Base-by-base conservation (phyloP, 2,113 vertebrate genomes). In the Passer montanus region DNA sequence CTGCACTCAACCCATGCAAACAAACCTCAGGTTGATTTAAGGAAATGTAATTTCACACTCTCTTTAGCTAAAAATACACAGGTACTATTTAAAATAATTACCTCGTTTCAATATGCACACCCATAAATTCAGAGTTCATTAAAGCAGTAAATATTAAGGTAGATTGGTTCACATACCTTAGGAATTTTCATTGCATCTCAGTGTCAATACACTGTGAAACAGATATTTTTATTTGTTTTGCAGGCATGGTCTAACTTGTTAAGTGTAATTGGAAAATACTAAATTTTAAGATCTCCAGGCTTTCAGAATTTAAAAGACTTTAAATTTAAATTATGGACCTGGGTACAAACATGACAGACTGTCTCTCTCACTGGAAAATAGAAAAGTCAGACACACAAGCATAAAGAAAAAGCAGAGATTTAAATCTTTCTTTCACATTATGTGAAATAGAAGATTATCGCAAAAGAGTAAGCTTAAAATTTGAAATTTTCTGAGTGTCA, bases 11-110 rank as follows among this genome's bases (percentile, higher is more conserved):
- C 15, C 24, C 28, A 10, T 52, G 35, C 7, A 75, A 78, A 76
- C 6, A 5, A 92, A 50, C 15, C 24, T 21, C 11, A 1, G 19
- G 16, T 21, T 81, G 18, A 92, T 78, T 59, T 68, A 78, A 81
- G 52, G 47, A 83, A 70, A 89, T 12, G 17, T 44, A 84, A 94
- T 94, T 84, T 78, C 67, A 58, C 41, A 80, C 17, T 43, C 58
- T 89, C 85, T 70, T 81, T 28, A 89, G 77, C 39, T 93, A 84
- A 81, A 94, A 91, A n/a, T 3, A 13, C 28, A 52, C 10, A 90
- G 47, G 22, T 59, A 33, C n/a, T 93, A 95, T 82, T 95, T 93
- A 90, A 95, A 93, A 94, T 86, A 96, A 97, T 94, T 86, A 63
- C 64, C 56, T 87, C 44, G 26, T 84, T 93, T 94, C 80, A 86